These are phyloP conservation scores for Aphelocoma coerulescens DNA, from an alignment of 2,113 vertebrate species.

Conservation along the genomic window DNA sequence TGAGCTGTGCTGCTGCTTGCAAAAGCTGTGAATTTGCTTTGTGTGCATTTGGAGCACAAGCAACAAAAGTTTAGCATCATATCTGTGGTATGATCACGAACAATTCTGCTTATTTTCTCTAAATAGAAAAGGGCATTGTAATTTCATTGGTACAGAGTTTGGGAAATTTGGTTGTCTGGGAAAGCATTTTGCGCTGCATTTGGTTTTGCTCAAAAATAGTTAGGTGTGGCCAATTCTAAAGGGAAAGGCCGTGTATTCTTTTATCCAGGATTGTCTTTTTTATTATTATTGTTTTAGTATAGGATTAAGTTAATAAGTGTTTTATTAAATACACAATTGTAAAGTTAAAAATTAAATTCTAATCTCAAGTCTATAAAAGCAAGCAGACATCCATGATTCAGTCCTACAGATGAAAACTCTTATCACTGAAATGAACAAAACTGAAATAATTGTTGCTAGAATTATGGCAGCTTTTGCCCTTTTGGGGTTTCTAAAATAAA, in stretches of 20 bases:
- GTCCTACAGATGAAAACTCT: background rate
- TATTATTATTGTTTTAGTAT: background rate
- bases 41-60: background rate
- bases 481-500: background rate
- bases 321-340: background rate
- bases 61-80: background rate
- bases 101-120: background rate
- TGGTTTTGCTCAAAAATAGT: conserved; percentile 1
- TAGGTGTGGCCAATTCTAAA: background rate
- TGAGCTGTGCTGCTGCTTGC: background rate
- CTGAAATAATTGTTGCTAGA: background rate
- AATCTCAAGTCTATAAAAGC: background rate
- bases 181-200: background rate
- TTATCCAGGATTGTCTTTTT: background rate
- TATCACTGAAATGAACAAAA: background rate
- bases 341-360: background rate
- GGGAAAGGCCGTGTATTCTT: background rate
- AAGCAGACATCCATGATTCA: background rate
- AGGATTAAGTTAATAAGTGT: background rate
- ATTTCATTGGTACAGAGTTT: background rate
- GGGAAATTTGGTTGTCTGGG: background rate
- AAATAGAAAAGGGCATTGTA: background rate
- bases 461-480: background rate
- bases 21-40: background rate
- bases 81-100: background rate